phyloP scores from a whole-genome alignment of 1,140 invertebrate genomes.

The Aethina tumida region DNA sequence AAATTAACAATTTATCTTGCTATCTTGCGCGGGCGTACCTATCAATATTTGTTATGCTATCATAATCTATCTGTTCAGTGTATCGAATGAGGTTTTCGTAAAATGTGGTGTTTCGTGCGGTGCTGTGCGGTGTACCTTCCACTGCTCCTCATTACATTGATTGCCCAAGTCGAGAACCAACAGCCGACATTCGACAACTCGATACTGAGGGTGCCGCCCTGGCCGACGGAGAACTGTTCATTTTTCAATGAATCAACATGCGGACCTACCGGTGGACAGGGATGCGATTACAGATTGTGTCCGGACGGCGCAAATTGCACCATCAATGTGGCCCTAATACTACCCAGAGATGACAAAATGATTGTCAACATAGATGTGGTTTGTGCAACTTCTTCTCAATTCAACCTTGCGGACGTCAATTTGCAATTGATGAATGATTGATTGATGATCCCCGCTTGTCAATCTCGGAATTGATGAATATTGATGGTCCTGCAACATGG shows the following conservation, averaged over 20 bases:
- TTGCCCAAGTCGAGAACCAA: not conserved
- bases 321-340: constrained; percentile 23
- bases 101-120: constrained; percentile 22
- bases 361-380: constrained; percentile 38
- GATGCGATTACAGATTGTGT: constrained; percentile 11
- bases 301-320: constrained; percentile 14
- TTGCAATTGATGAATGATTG: constrained; percentile 44
- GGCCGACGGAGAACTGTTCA: constrained; percentile 12
- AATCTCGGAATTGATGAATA: not conserved
- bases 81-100: constrained; percentile 17
- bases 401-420: constrained; percentile 59
- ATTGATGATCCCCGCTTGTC: not conserved
- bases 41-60: constrained; percentile 26
- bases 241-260: no score
- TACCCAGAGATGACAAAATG: constrained; percentile 21
- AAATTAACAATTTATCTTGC: no score
- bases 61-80: constrained; percentile 21
- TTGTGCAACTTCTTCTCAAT: constrained; percentile 58
- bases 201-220: constrained; percentile 6
- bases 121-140: constrained; percentile 6
- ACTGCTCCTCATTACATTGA: constrained; percentile 4
- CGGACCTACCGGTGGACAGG: not conserved
- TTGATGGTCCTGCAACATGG: not conserved
- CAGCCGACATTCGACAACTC: constrained; percentile 16
- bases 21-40: constrained; percentile 17